Percentiles rank a stretch among this genome's conserved stretches.
These are phyloP conservation scores for Dryadula phaetusa DNA, from an alignment of 2,888 invertebrate genomes.

Conservation along the genomic window DNA sequence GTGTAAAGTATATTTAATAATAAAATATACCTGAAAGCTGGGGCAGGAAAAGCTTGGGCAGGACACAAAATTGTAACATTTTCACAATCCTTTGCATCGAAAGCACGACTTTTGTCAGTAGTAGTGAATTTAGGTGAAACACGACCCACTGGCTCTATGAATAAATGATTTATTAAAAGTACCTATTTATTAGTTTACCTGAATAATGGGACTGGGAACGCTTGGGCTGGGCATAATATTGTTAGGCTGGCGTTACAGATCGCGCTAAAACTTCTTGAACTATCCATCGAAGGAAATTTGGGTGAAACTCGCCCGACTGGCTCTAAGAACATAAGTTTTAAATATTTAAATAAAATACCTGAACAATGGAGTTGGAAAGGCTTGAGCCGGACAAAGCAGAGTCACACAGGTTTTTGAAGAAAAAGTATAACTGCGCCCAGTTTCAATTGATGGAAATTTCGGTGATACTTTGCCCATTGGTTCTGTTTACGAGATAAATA, in stretches of 20 bases:
- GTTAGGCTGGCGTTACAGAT: conserved; percentile 82
- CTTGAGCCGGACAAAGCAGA: conserved; percentile 88
- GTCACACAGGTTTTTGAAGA: conserved; percentile 82
- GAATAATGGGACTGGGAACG: conserved; percentile 89
- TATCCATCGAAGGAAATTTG: conserved; percentile 86
- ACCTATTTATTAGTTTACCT: conserved; percentile 79
- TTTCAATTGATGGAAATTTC: conserved; percentile 84
- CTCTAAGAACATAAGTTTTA: conserved; percentile 77
- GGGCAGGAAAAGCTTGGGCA: conserved; percentile 90
- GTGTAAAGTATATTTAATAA: conserved; percentile 41
- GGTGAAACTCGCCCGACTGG: conserved; percentile 86
- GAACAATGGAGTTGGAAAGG: conserved; percentile 89
- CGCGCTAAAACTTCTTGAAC: conserved; percentile 85
- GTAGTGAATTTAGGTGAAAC: conserved; percentile 87
- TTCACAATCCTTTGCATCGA: conserved; percentile 81
- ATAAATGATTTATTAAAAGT: conserved; percentile 47
- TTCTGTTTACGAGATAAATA: conserved; percentile 78
- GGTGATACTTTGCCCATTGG: conserved; percentile 92
- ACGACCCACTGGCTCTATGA: conserved; percentile 87
- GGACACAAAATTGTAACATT: conserved; percentile 87
- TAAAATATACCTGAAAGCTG: conserved; percentile 84
- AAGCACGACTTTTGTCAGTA: conserved; percentile 86
- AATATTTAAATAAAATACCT: conserved; percentile 82
- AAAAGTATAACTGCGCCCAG: conserved; percentile 79
- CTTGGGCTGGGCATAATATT: conserved; percentile 90